phyloP scores from a whole-genome alignment of 2,888 invertebrate genomes.

The Scaptomyza caliginosa region DNA sequence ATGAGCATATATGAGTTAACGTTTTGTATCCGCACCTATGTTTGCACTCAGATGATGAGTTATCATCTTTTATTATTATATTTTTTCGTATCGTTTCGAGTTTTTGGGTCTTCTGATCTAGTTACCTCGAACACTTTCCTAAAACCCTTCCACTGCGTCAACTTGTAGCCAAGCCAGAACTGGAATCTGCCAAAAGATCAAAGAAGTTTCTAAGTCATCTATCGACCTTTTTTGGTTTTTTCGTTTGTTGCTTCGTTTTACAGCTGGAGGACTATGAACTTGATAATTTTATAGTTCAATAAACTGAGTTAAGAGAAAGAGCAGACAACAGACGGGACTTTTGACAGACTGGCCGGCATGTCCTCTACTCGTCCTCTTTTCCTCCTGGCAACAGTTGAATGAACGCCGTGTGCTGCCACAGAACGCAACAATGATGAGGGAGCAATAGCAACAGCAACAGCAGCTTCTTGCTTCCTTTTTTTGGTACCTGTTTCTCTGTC shows the following conservation, averaged over 20 bases:
- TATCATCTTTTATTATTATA: slow-evolving; percentile 21
- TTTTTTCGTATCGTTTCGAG: neutral
- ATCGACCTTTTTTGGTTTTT: no score
- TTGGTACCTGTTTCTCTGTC: slow-evolving; percentile 42
- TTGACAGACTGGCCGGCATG: slow-evolving; percentile 16
- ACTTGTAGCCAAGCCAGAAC: neutral
- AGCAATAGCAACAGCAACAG: slow-evolving; percentile 10
- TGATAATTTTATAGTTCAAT: slow-evolving; percentile 66
- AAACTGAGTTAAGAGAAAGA: slow-evolving; percentile 57
- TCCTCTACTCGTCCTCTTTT: slow-evolving; percentile 14
- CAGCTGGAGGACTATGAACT: slow-evolving; percentile 24
- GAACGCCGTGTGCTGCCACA: slow-evolving; percentile 53
- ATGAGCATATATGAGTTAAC: slow-evolving; percentile 11
- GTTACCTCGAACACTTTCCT: no score
- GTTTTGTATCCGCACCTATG: slow-evolving; percentile 51
- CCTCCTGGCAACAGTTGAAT: slow-evolving; percentile 65
- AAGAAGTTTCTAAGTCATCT: no score
- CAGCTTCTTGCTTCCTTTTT: slow-evolving; percentile 6
- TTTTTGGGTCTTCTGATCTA: neutral
- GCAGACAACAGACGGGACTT: slow-evolving; percentile 5
- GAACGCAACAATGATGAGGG: slow-evolving; percentile 24
- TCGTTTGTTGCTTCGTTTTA: no score
- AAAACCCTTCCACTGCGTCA: neutral
- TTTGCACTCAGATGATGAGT: slow-evolving; percentile 62
- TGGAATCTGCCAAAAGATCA: neutral